Evolutionary conservation across 2,888 invertebrate species (phyloP).

Genomic region (Caenorhabditis sp.): DNA sequence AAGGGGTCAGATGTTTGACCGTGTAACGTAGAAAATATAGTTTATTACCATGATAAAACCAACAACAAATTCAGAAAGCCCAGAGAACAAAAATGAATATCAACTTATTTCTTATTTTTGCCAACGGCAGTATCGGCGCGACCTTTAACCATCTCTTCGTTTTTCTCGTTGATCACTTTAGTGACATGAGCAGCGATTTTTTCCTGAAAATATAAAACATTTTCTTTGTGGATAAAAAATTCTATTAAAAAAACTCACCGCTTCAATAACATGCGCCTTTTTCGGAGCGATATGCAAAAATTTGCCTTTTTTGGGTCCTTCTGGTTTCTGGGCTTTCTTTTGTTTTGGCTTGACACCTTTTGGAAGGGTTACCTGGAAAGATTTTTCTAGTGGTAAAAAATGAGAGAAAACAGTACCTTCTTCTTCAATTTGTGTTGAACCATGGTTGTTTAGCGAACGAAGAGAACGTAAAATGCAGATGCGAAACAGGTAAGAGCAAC

Average conservation of each 20-base stretch:
- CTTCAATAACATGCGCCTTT: constrained; percentile 51
- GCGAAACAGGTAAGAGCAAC: constrained; percentile 71
- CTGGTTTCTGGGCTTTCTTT: constrained; percentile 49
- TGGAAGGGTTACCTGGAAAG: constrained; percentile 56
- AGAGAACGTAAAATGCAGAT: constrained; percentile 72
- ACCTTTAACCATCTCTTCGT: constrained; percentile 65
- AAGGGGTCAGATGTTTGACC: no score
- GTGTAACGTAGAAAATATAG: no score
- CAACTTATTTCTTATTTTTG: constrained; percentile 36
- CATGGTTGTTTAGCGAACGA: constrained; percentile 68
- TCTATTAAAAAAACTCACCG: constrained; percentile 24
- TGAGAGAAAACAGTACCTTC: constrained; percentile 16
- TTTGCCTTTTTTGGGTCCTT: constrained; percentile 52
- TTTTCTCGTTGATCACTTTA: constrained; percentile 66
- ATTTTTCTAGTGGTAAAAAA: neutral
- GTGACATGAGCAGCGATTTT: constrained; percentile 61
- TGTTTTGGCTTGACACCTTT: constrained; percentile 60
- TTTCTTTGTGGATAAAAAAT: constrained; percentile 3
- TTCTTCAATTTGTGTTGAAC: constrained; percentile 52
- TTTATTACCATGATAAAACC: no score
- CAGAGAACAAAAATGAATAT: neutral
- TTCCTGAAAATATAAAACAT: constrained; percentile 36
- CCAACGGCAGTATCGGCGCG: constrained; percentile 61
- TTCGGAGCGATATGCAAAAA: constrained; percentile 58
- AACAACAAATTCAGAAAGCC: neutral